Percentiles rank a stretch among this genome's conserved stretches.
Conservation (phyloP, 1,140 invertebrate species). For the Dinothrombium tinctorium region DNA sequence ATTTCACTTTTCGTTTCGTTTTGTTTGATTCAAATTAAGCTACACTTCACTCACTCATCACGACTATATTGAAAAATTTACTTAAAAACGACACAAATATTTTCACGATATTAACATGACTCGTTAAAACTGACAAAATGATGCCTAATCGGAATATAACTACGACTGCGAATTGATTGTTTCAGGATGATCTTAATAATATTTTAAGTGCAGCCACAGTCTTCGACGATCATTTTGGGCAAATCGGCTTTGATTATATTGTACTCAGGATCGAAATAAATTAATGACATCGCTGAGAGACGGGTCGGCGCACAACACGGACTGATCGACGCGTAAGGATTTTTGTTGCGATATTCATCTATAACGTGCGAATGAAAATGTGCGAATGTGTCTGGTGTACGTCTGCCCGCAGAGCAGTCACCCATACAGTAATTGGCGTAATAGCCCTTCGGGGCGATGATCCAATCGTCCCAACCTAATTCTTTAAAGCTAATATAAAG, state of each 20-base stretch:
- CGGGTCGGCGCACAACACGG: conserved; percentile 82
- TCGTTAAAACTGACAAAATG: no score
- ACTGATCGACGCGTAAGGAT: conserved; percentile 37
- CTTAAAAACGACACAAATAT: no score
- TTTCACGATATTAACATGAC: no score
- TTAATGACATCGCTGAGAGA: conserved; percentile 70
- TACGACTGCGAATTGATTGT: no score
- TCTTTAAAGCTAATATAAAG: conserved; percentile 73
- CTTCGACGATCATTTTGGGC: conserved; percentile 85
- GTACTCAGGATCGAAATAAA: conserved; percentile 69
- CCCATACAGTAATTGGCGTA: conserved; percentile 84
- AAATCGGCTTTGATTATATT: conserved; percentile 80
- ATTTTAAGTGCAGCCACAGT: conserved; percentile 64
- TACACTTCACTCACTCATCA: no score
- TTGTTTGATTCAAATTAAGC: no score
- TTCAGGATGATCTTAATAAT: no score
- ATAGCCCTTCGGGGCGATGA: conserved; percentile 60
- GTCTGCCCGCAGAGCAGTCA: conserved; percentile 43
- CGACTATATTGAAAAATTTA: no score
- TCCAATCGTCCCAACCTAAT: conserved; percentile 82
- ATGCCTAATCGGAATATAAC: no score
- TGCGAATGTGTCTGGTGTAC: conserved; percentile 53
- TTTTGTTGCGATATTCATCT: conserved; percentile 56
- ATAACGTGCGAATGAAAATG: conserved; percentile 71
- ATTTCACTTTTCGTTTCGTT: no score